Base-by-base conservation (phyloP, 30 jellyfish, hydroid and myxozoan species). In the Chironex yamaguchii region DNA sequence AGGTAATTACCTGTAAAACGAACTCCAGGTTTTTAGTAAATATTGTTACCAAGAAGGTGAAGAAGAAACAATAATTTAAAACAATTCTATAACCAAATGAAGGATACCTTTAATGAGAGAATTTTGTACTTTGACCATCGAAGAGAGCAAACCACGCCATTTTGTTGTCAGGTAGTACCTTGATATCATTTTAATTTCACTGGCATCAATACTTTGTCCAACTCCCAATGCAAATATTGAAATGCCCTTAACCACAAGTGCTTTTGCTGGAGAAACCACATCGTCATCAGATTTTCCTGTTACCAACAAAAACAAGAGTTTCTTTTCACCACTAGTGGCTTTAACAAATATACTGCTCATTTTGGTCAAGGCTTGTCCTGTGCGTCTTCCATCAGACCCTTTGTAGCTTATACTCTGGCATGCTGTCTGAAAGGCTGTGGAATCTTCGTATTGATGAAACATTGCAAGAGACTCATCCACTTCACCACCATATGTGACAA, bases 271-370 rank as follows among this genome's bases (percentile, higher is more conserved):
- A 3, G 86, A 91, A 28, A 91, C 96, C 48, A 95, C 99, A 78
- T 95, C 99, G 90, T 95, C 99, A 4, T 89, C 97, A 26, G 98
- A 91, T 81, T 95, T 95, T 13, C 99, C 99, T 1, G 99, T 95
- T 48, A 92, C 79, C 81, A 95, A 34, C 52, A 95, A 70, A 78
- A 95, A 95, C 64, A 89, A 24, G 48, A 95, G 36, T 27, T 95
- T 95, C 0, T 31, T 84, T 2, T 54, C 96, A 0, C 85, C 95
- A 0, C 79, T 92, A 4, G 89, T 30, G 49, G 95, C 93, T 49
- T 82, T 81, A 29, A 33, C 85, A 49, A 95, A 89, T 71, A 90
- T 71, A 21, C 89, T 58, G 1, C 81, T 71, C 94, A 90, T 53
- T 6, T 92, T 71, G 12, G 94, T 66, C 29, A 95, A 62, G 13